Evolutionary conservation across 2,888 invertebrate species (phyloP).

Genomic region (Baccha elongata): DNA sequence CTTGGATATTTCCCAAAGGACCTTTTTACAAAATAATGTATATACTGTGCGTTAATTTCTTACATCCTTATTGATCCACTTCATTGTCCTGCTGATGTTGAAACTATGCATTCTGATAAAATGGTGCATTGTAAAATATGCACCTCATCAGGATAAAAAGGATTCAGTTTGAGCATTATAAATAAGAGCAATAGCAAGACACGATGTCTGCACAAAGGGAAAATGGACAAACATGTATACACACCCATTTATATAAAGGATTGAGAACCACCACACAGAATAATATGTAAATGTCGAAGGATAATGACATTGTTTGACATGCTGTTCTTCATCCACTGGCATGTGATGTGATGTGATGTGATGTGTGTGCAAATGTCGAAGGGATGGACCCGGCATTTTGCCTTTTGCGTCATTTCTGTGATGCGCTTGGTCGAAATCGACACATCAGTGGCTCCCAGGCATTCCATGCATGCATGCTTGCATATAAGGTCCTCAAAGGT

Average conservation of each 20-base stretch:
- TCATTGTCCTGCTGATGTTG: background rate
- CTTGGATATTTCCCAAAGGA: slow-evolving; percentile 31
- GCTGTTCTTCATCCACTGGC: slow-evolving; percentile 65
- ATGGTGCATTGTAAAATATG: slow-evolving; percentile 51
- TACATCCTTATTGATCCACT: slow-evolving; percentile 16
- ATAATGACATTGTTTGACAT: slow-evolving; percentile 73
- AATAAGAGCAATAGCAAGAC: background rate
- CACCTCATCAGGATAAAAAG: slow-evolving; percentile 48
- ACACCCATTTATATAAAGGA: slow-evolving; percentile 8
- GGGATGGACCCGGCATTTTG: slow-evolving; percentile 21
- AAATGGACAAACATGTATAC: slow-evolving; percentile 19
- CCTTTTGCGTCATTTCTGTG: slow-evolving; percentile 33
- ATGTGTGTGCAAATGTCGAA: slow-evolving; percentile 52
- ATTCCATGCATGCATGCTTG: too few relatives aligned
- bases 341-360: slow-evolving; percentile 29
- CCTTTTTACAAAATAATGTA: background rate
- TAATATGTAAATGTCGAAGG: slow-evolving; percentile 69
- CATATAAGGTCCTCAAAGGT: slow-evolving; percentile 27
- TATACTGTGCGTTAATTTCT: slow-evolving; percentile 39
- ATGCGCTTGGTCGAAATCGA: slow-evolving; percentile 26
- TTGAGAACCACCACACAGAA: slow-evolving; percentile 30
- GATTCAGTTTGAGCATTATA: slow-evolving; percentile 33
- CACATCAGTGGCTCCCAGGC: slow-evolving; percentile 17
- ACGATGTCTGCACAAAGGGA: slow-evolving; percentile 42
- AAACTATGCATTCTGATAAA: slow-evolving; percentile 14